Evolutionary conservation across 2,797 vertebrate genomes (phyloP), one percentile per base, ranked within the genome.

Genomic region (Poecile montanus): DNA sequence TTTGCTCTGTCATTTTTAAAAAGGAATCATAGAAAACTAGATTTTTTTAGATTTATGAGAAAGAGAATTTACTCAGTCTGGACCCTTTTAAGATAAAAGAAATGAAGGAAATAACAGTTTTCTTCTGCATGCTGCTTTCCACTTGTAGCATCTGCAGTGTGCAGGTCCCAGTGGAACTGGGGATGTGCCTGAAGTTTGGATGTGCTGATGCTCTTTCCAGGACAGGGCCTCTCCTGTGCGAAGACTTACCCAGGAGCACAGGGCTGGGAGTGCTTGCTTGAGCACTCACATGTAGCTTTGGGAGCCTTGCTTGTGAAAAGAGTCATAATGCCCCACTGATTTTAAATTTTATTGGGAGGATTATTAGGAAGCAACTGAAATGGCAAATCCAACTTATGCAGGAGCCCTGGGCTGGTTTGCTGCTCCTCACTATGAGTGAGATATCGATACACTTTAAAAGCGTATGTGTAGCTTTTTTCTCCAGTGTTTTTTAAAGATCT

Each of bases 161-260:
- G 40, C 73, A 17, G 73, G 54, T 54, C 44, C 44, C 65, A 19
- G 44, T 6, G 53, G 47, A 73, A 48, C 67, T 36, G 48, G 40
- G 40, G 7, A 17, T 10, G 72, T 26, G n/a, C 2, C 1, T 47
- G 53, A 51, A 48, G 62, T 29, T 34, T 11, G 0, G 2, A 22
- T 1, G 17, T 65, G 30, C 42, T 67, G 23, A 3, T 5, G 13
- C 50, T 65, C 47, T 56, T 68, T 26, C 48, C 60, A 34, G 92
- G 72, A 34, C 57, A 23, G 13, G 77, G 56, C 11, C 63, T 32
- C 40, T 56, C 13, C 2, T 12, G 4, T 45, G 34, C 0, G 2
- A 30, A 32, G 56, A 5, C 0, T 1, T 6, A 14, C 19, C 4
- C 21, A 5, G 73, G 70, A 58, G 70, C 44, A 20, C 60, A 11